phyloP scores from a whole-genome alignment of 92 coral and sea anemone species.

The Porites evermanni region DNA sequence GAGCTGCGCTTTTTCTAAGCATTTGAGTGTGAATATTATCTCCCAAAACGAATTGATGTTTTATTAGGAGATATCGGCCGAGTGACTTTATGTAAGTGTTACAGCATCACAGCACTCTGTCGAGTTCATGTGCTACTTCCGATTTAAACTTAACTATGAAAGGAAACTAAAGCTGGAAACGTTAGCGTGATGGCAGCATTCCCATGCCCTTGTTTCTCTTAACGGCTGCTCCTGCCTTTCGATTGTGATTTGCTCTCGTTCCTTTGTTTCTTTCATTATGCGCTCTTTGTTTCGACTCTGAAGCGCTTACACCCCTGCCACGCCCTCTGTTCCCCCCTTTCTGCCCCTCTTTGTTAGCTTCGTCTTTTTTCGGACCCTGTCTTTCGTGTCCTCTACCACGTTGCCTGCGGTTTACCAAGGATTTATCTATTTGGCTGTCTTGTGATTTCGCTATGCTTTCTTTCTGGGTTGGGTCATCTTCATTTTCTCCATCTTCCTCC shows the following conservation, averaged over 20 bases:
- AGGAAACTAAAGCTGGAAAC: not conserved
- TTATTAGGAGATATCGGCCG: no score
- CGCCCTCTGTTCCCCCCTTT: constrained; percentile 49
- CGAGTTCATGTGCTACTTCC: not conserved
- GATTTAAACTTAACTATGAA: not conserved
- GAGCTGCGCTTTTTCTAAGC: no score
- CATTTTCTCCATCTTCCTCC: constrained; percentile 70
- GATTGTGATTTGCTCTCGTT: constrained; percentile 86
- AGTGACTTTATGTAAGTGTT: no score
- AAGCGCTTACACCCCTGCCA: constrained; percentile 65
- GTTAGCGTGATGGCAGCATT: constrained; percentile 64
- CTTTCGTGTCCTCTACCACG: constrained; percentile 45
- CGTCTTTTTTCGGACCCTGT: constrained; percentile 46
- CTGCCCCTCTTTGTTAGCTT: constrained; percentile 25
- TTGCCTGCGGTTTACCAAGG: constrained; percentile 48
- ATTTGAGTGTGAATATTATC: no score
- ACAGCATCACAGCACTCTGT: no score
- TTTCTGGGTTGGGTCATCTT: constrained; percentile 9
- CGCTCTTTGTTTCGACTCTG: constrained; percentile 62
- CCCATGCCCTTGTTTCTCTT: constrained; percentile 95
- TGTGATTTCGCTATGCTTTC: constrained; percentile 7
- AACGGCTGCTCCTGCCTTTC: constrained; percentile 94
- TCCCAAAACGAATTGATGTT: no score
- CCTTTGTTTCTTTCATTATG: constrained; percentile 78
- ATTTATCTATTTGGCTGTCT: constrained; percentile 42